Base-by-base conservation (phyloP, 1,140 invertebrate species). In the Druon quercuslanigerum region DNA sequence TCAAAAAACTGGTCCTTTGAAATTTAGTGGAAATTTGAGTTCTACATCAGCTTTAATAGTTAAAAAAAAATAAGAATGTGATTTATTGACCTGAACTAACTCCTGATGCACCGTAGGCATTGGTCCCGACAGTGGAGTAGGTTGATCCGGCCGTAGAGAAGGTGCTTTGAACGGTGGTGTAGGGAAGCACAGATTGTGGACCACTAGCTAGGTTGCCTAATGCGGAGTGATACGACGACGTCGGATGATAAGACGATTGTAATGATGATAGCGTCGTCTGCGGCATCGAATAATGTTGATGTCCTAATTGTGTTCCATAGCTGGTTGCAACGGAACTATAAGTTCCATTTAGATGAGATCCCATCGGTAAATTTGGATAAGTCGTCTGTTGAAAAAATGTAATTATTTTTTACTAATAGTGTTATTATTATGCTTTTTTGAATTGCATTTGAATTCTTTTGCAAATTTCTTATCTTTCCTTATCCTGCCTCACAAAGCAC, bases 51-150 rank as follows among this genome's bases (percentile, higher is more conserved):
- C n/a, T n/a, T n/a, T n/a, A n/a, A n/a, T n/a, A n/a, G n/a, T n/a
- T n/a, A n/a, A n/a, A n/a, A n/a, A n/a, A n/a, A n/a, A 25, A 25
- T 25, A 25, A 25, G 20, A 25, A 25, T 1, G 20, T 25, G 20
- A 14, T 50, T 72, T 12, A 74, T 70, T 60, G 9, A 89, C 90
- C 90, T 82, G 91, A 86, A 82, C 80, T 86, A 74, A 89, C 87
- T 40, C 88, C 84, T 16, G 90, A 84, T 51, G 89, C 87, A 79
- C 88, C 87, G 75, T 88, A 91, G 79, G 87, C 88, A 83, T 90
- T 92, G 87, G 89, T 90, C 85, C 90, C 90, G 78, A 91, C 87
- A 51, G 86, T 90, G 6, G 90, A 90, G 70, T 90, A 91, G 60
- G 87, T 90, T 54, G 89, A 83, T 80, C 86, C 90, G 56, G 87